phyloP scores from a whole-genome alignment of 2,113 vertebrate species.

The Speoplatyrhinus poulsoni region DNA sequence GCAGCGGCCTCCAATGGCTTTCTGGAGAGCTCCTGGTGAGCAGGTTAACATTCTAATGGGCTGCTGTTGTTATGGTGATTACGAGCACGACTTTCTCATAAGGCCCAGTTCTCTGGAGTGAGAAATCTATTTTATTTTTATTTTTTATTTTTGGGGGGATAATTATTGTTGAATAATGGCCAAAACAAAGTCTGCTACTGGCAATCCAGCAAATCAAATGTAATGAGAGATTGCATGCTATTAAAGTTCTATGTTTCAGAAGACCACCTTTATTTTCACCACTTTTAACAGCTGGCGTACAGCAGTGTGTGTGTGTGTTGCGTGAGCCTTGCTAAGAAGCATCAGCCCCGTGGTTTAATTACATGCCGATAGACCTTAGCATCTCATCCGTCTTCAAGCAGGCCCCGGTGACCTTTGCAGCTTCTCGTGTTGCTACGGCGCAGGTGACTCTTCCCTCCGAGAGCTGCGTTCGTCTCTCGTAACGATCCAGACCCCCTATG shows the following conservation, averaged over 20 bases:
- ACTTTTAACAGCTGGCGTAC: too few relatives aligned
- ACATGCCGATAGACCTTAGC: constrained; percentile 19
- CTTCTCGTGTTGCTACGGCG: constrained; percentile 27
- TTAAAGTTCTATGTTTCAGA: constrained; percentile 16
- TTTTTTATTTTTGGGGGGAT: constrained; percentile 14
- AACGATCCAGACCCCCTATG: constrained; percentile 17
- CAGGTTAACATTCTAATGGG: constrained; percentile 24
- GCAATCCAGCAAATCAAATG: constrained; percentile 34
- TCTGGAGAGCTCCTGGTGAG: constrained; percentile 17
- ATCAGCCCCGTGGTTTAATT: constrained; percentile 13
- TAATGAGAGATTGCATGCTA: constrained; percentile 20
- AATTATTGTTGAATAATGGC: constrained; percentile 24
- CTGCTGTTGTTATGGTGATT: constrained; percentile 48
- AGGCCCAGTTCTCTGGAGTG: too few relatives aligned
- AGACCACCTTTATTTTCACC: background rate
- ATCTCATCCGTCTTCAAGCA: constrained; percentile 25
- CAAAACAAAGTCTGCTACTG: constrained; percentile 34
- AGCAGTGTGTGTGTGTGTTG: too few relatives aligned
- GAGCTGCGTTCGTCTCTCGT: constrained; percentile 8
- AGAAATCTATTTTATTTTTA: too few relatives aligned
- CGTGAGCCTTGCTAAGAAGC: too few relatives aligned
- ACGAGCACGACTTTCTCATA: constrained; percentile 22
- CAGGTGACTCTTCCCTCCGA: constrained; percentile 48
- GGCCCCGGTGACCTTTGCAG: constrained; percentile 37
- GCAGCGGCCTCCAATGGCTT: constrained; percentile 15